phyloP scores from a whole-genome alignment of 1,140 invertebrate genomes.

The Macrosteles quadrilineatus region DNA sequence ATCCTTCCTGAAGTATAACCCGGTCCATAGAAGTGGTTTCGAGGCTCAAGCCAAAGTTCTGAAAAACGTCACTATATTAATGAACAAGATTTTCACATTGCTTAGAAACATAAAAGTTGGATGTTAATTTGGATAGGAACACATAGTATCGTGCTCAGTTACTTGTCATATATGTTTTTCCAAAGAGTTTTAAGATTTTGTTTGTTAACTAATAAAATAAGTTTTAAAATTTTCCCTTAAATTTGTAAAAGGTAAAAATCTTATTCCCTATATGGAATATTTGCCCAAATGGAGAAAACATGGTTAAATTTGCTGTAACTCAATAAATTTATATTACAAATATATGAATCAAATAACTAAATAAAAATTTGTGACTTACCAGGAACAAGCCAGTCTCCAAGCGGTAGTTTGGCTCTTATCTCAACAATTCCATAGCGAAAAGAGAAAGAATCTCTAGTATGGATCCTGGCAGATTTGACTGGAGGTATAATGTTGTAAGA shows the following conservation, averaged over 20 bases:
- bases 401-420: constrained; percentile 67
- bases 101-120: too few relatives aligned
- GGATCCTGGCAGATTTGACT: constrained; percentile 64
- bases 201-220: too few relatives aligned
- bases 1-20: constrained; percentile 38
- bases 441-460: constrained; percentile 61
- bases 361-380: too few relatives aligned
- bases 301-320: too few relatives aligned
- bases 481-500: constrained; percentile 57
- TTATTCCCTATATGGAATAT: too few relatives aligned
- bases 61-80: constrained; percentile 18
- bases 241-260: too few relatives aligned
- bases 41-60: constrained; percentile 41
- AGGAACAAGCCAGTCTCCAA: constrained; percentile 75
- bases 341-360: too few relatives aligned
- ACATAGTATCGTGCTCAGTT: not conserved
- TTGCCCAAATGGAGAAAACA: too few relatives aligned
- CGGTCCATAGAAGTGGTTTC: constrained; percentile 36
- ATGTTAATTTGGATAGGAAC: not conserved
- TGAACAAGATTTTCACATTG: not conserved
- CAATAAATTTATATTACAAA: too few relatives aligned
- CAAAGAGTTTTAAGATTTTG: too few relatives aligned
- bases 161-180: constrained; percentile 20
- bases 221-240: too few relatives aligned
- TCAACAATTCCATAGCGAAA: constrained; percentile 68